These are phyloP conservation scores for Drosophila anomelani DNA, from an alignment of 2,888 invertebrate genomes.

Conservation along the genomic window DNA sequence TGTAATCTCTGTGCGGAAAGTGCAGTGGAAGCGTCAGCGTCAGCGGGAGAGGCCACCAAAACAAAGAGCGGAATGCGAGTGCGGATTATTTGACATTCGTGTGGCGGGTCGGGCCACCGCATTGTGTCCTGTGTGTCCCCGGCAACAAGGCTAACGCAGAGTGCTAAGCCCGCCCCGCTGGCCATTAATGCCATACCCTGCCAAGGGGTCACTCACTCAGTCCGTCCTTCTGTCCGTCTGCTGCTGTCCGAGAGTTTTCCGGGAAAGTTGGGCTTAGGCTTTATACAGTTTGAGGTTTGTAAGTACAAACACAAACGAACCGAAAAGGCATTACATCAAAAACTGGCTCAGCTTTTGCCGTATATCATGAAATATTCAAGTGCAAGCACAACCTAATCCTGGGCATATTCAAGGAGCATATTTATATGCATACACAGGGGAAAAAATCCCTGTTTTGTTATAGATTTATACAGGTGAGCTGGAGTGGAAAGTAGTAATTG, in stretches of 20 bases:
- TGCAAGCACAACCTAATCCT: slow-evolving; percentile 12
- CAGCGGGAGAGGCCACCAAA: slow-evolving; percentile 4
- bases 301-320: slow-evolving; percentile 12
- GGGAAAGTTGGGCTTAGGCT: slow-evolving; percentile 15
- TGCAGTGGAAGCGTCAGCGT: slow-evolving; percentile 37
- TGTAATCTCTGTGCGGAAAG: slow-evolving; percentile 69
- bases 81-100: slow-evolving; percentile 38
- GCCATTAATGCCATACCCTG: slow-evolving; percentile 61
- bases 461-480: background rate
- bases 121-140: slow-evolving; percentile 17
- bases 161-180: slow-evolving; percentile 58
- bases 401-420: slow-evolving; percentile 9
- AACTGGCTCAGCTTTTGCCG: slow-evolving; percentile 5
- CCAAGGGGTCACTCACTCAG: slow-evolving; percentile 9
- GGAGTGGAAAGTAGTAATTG: background rate
- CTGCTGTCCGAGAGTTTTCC: slow-evolving; percentile 19
- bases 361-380: slow-evolving; percentile 23
- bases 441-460: background rate
- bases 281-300: slow-evolving; percentile 4
- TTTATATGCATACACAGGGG: slow-evolving; percentile 9
- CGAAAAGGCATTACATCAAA: slow-evolving; percentile 16
- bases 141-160: slow-evolving; percentile 12
- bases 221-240: slow-evolving; percentile 25
- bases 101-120: slow-evolving; percentile 8
- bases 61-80: slow-evolving; percentile 11